Evolutionary conservation across 2,888 invertebrate species (phyloP).

Genomic region (Lycocerus yunnanus): DNA sequence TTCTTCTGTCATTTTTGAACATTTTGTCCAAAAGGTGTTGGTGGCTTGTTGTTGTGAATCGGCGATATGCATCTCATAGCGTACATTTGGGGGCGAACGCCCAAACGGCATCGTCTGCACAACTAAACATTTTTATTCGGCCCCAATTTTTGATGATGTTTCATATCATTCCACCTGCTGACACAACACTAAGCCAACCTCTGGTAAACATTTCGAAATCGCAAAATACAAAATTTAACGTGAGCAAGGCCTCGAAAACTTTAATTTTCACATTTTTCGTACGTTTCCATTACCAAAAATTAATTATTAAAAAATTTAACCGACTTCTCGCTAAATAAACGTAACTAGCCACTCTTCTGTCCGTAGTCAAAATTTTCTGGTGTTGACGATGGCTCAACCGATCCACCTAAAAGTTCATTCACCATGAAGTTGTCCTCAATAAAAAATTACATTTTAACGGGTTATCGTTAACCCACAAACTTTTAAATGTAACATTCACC

Average conservation of each 20-base stretch:
- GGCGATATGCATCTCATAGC: slow-evolving; percentile 70
- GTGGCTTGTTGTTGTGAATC: slow-evolving; percentile 60
- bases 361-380: slow-evolving; percentile 52
- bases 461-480: not conserved
- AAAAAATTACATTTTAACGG: not conserved
- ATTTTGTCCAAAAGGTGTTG: slow-evolving; percentile 73
- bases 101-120: slow-evolving; percentile 56
- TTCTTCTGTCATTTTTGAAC: slow-evolving; percentile 69
- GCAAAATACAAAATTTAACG: slow-evolving; percentile 36
- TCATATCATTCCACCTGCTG: slow-evolving; percentile 53
- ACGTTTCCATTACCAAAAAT: slow-evolving; percentile 6
- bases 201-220: slow-evolving; percentile 41
- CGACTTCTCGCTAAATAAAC: slow-evolving; percentile 37
- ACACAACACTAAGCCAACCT: slow-evolving; percentile 47
- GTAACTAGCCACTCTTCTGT: slow-evolving; percentile 37
- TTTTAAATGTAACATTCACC: not conserved
- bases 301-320: slow-evolving; percentile 35
- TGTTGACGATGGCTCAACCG: slow-evolving; percentile 52
- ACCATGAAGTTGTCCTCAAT: slow-evolving; percentile 24
- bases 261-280: slow-evolving; percentile 38
- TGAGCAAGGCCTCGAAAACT: slow-evolving; percentile 36
- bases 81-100: slow-evolving; percentile 56
- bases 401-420: slow-evolving; percentile 38
- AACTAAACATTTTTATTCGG: slow-evolving; percentile 55
- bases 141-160: slow-evolving; percentile 49